phyloP scores from a whole-genome alignment of 2,888 invertebrate genomes.

The Aspidapion aeneum region DNA sequence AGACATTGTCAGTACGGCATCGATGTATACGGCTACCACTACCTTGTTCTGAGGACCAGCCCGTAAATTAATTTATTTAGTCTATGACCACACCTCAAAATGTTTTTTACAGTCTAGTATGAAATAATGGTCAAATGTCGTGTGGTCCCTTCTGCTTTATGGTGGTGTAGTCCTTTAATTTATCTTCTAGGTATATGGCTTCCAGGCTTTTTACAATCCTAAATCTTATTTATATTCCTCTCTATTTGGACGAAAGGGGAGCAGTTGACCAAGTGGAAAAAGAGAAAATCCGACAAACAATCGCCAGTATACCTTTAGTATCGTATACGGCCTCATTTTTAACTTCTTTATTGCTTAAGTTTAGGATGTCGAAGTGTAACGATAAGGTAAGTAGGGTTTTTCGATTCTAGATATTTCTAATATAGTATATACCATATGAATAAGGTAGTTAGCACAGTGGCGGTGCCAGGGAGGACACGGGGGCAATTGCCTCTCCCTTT shows the following conservation, averaged over 20 bases:
- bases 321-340: conserved; percentile 75
- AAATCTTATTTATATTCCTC: conserved; percentile 82
- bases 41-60: too few species aligned
- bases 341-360: conserved; percentile 70
- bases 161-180: too few species aligned
- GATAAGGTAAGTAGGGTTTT: conserved; percentile 68
- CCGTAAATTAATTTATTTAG: too few species aligned
- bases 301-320: conserved; percentile 77
- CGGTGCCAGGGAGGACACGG: too few species aligned
- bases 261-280: conserved; percentile 31
- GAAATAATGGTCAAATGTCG: too few species aligned
- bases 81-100: too few species aligned
- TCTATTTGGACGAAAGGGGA: conserved; percentile 74
- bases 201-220: conserved; percentile 85
- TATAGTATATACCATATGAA: neutral
- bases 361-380: conserved; percentile 59
- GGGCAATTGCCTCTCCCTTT: too few species aligned
- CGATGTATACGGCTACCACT: too few species aligned
- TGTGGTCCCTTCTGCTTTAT: too few species aligned
- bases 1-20: too few species aligned
- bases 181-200: conserved; percentile 81
- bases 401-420: conserved; percentile 6
- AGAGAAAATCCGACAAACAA: conserved; percentile 52
- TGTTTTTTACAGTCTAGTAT: too few species aligned
- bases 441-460: too few species aligned